Evolutionary conservation across 2,113 vertebrate genomes (phyloP).

Genomic region (Corydoras sp.): DNA sequence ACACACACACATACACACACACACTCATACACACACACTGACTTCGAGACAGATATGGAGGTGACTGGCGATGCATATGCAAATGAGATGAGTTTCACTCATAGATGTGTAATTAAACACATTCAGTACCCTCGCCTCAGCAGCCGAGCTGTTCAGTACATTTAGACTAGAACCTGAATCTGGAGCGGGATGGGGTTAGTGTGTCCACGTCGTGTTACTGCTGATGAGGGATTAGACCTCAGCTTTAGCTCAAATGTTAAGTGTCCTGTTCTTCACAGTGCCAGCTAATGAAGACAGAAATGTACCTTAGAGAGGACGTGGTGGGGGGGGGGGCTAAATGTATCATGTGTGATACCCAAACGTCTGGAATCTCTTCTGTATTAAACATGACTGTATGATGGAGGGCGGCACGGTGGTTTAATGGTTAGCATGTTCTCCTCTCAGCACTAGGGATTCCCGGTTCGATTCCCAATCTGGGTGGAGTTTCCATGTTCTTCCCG

Average conservation of each 20-base stretch:
- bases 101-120: conserved; percentile 67
- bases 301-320: conserved; percentile 11
- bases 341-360: background rate
- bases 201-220: background rate
- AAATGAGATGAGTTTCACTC: conserved; percentile 61
- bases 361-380: background rate
- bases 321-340: background rate
- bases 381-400: background rate
- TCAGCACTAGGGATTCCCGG: too few species aligned
- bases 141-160: background rate
- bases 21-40: conserved; percentile 11
- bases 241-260: conserved; percentile 48
- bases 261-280: conserved; percentile 44
- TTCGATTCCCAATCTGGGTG: too few species aligned
- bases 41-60: conserved; percentile 39
- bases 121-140: conserved; percentile 9
- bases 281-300: conserved; percentile 50
- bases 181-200: background rate
- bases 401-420: too few species aligned
- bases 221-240: conserved; percentile 52
- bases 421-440: too few species aligned
- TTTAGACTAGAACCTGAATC: background rate
- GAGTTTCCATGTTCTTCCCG: too few species aligned
- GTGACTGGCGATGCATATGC: conserved; percentile 57
- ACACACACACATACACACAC: too few species aligned